phyloP scores from a whole-genome alignment of 2,797 vertebrate genomes.

The Champsocephalus esox region DNA sequence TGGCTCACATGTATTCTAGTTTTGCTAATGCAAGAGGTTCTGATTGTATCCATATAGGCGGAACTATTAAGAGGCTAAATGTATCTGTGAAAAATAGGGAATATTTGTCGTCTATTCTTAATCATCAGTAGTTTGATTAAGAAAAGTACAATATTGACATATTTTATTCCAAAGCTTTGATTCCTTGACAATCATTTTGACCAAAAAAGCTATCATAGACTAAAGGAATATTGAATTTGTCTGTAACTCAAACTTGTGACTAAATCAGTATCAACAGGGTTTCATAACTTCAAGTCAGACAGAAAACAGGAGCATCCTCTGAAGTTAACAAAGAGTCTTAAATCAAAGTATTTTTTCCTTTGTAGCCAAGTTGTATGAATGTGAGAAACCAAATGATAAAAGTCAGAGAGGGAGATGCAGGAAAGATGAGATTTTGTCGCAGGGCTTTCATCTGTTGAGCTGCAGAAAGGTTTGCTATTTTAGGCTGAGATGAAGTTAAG shows the following conservation, averaged over 20 bases:
- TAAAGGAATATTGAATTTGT: background rate
- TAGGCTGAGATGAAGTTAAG: background rate
- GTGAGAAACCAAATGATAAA: no score
- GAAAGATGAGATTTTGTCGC: background rate
- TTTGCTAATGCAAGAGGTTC: background rate
- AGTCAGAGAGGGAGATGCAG: background rate
- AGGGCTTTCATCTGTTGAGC: constrained; percentile 11
- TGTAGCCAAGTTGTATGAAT: background rate
- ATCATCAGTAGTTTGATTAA: no score
- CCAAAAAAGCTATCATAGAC: no score
- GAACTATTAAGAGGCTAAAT: no score
- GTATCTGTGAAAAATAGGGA: no score
- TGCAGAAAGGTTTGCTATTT: constrained; percentile 19
- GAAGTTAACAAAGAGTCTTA: background rate
- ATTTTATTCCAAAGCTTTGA: no score
- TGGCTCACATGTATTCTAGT: background rate
- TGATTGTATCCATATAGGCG: background rate
- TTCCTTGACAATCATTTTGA: no score
- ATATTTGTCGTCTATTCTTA: no score
- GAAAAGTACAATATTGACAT: no score
- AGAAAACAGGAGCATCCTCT: background rate
- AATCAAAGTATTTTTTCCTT: background rate
- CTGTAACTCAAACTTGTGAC: background rate
- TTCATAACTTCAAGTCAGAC: background rate
- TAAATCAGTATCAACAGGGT: background rate